These are phyloP conservation scores for Perognathus longimembris DNA, from an alignment of 2,113 vertebrate species.

Conservation along the genomic window DNA sequence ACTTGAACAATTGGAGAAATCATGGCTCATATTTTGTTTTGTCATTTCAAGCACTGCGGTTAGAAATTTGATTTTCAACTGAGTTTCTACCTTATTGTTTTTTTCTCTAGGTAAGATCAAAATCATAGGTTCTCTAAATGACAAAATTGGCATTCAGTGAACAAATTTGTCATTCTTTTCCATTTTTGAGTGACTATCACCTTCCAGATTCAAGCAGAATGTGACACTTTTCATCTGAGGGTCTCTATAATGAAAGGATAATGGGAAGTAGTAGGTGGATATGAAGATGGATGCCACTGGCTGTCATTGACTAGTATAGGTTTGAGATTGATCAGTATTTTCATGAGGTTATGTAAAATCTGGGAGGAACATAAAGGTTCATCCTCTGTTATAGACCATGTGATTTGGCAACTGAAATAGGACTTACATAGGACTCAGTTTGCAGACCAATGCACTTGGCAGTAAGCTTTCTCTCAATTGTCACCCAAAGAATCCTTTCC, in stretches of 20 bases:
- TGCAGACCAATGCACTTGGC: background rate
- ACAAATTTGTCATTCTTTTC: background rate
- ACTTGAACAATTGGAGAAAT: background rate
- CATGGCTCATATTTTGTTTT: background rate
- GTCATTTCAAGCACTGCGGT: background rate
- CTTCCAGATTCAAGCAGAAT: conserved; percentile 10
- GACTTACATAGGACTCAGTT: background rate
- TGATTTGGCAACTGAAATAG: background rate
- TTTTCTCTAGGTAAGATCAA: conserved; percentile 14
- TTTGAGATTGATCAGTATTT: background rate
- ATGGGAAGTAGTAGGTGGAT: background rate
- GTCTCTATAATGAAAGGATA: background rate
- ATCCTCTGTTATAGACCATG: background rate
- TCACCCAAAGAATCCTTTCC: background rate
- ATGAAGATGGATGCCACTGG: background rate
- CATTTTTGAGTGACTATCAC: background rate
- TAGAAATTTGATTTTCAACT: conserved; percentile 39
- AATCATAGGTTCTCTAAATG: background rate
- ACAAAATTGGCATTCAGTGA: conserved; percentile 7
- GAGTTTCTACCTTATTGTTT: background rate
- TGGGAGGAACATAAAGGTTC: background rate
- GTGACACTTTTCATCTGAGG: background rate
- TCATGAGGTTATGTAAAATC: background rate
- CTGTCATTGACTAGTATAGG: background rate
- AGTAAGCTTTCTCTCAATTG: background rate